A percentile compares a stretch with the other conserved stretches of the same genome.
phyloP scores from a whole-genome alignment of 92 coral and sea anemone genomes.

The Parazoanthus atlanticus region DNA sequence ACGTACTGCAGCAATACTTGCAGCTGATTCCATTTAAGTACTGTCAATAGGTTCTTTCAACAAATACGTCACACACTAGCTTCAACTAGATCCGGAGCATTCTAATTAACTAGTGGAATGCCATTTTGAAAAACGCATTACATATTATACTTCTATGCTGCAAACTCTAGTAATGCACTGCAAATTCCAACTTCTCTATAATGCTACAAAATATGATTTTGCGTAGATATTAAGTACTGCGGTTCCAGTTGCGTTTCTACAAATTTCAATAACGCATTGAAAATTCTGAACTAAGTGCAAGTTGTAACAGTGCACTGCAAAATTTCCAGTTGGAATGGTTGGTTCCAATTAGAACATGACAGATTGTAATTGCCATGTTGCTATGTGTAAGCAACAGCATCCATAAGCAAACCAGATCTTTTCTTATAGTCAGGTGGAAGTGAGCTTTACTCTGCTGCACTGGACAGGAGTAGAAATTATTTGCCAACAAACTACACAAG shows the following conservation, averaged over 20 bases:
- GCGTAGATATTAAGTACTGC: neutral
- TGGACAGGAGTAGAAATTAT: neutral
- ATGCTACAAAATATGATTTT: too few species aligned
- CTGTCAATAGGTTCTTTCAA: neutral
- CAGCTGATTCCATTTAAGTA: neutral
- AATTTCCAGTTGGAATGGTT: neutral
- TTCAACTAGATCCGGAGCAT: too few species aligned
- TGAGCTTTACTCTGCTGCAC: neutral
- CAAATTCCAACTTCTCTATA: neutral
- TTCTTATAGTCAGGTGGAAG: neutral
- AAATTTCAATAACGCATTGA: neutral
- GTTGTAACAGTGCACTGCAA: too few species aligned
- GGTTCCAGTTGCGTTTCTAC: neutral
- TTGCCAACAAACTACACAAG: neutral
- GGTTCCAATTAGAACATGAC: neutral
- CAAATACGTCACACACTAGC: neutral
- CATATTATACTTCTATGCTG: neutral
- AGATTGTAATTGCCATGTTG: too few species aligned
- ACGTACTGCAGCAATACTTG: neutral
- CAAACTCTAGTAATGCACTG: neutral
- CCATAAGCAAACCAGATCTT: too few species aligned
- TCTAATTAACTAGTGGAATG: too few species aligned
- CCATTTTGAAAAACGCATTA: too few species aligned
- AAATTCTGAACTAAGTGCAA: neutral
- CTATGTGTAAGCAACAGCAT: too few species aligned